These are phyloP conservation scores for Andrena bicolor DNA, from an alignment of 2,888 invertebrate species.

Conservation along the genomic window DNA sequence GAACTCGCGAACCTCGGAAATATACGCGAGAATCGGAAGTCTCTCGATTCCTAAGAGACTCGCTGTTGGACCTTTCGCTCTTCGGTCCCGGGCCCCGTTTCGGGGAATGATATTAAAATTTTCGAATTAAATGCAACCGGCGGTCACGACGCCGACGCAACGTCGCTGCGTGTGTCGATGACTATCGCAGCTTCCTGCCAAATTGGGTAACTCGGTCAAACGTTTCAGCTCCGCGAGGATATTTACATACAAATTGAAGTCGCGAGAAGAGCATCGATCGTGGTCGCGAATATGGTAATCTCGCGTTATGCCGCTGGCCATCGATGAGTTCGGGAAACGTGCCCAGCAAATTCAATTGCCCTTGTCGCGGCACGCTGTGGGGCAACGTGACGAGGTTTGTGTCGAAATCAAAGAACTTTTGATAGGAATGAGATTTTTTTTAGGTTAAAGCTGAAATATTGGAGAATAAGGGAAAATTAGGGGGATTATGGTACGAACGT, in stretches of 20 bases:
- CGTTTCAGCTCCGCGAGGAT: slow-evolving; percentile 15
- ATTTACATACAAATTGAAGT: slow-evolving; percentile 67
- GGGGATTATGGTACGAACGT: too few species aligned
- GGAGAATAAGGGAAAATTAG: too few species aligned
- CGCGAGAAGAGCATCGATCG: slow-evolving; percentile 35
- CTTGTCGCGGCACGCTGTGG: too few species aligned
- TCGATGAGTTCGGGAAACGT: slow-evolving; percentile 54
- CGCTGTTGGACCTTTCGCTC: too few species aligned
- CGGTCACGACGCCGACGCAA: not conserved
- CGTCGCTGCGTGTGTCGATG: slow-evolving; percentile 31
- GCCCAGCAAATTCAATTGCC: slow-evolving; percentile 50
- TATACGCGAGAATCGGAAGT: too few species aligned
- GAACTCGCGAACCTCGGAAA: too few species aligned
- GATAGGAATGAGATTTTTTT: too few species aligned
- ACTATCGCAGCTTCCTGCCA: slow-evolving; percentile 36
- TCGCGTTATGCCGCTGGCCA: slow-evolving; percentile 24
- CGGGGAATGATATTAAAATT: slow-evolving; percentile 26
- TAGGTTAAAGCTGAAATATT: too few species aligned
- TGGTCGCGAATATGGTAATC: slow-evolving; percentile 56
- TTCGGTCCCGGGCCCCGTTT: not conserved
- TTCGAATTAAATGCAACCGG: slow-evolving; percentile 35
- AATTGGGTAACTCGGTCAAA: slow-evolving; percentile 66
- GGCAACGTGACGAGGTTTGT: too few species aligned
- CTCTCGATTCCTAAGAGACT: too few species aligned
- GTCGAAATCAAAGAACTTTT: too few species aligned